A percentile compares a stretch with the other conserved stretches of the same genome.
Evolutionary conservation across 2,888 invertebrate genomes (phyloP).

Genomic region (Standfussiana lucernea): DNA sequence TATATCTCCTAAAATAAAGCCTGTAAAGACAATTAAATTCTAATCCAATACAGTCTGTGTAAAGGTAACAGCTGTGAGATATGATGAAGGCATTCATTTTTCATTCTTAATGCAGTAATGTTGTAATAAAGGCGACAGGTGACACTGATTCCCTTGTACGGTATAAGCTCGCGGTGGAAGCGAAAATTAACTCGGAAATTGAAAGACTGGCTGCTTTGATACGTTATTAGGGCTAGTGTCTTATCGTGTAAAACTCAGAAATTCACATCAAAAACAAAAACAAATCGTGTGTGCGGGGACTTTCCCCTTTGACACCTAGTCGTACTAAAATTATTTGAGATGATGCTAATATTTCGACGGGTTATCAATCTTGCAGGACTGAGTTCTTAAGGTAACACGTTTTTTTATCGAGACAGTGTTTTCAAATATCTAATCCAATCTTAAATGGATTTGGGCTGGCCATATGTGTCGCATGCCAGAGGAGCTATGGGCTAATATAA

Average conservation of each 20-base stretch:
- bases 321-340: no score
- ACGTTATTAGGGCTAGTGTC: no score
- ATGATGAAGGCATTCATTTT: constrained; percentile 45
- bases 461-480: background rate
- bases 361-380: no score
- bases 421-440: background rate
- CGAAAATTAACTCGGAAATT: constrained; percentile 47
- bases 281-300: no score
- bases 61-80: constrained; percentile 28
- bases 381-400: no score
- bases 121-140: constrained; percentile 50
- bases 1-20: background rate
- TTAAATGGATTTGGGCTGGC: background rate
- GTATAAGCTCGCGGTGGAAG: constrained; percentile 15
- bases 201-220: constrained; percentile 27
- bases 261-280: no score
- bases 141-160: constrained; percentile 46
- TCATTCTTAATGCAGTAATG: constrained; percentile 44
- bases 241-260: no score
- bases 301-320: no score
- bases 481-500: background rate
- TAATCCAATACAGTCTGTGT: constrained; percentile 23
- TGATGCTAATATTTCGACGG: no score
- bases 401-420: background rate
- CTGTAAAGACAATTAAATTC: constrained; percentile 14